Base-by-base conservation (phyloP, 2,113 vertebrate species). In the Melanostigma gelatinosum region DNA sequence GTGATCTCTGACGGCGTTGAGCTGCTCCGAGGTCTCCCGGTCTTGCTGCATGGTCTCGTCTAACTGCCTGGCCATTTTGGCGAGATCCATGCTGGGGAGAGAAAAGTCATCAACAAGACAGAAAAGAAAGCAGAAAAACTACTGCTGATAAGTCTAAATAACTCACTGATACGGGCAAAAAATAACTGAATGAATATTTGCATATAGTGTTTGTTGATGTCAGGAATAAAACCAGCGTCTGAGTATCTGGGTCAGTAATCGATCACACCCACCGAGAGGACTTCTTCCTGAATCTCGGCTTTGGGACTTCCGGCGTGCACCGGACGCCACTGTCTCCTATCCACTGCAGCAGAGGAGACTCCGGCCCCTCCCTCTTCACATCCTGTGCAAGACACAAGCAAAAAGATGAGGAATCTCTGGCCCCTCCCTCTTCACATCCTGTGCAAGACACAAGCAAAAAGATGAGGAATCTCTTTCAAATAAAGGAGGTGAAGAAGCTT, bases 11-110 rank as follows among this genome's bases (percentile, higher is more conserved):
- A 22, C 0, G 4, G 55, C 44, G 82, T 82, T 85, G 16, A 73
- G 85, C 12, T 85, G 87, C 50, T 94, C 88, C 64, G 93, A 90
- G 0, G 90, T 94, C 79, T 94, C 93, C 78, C 93, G 88, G 91
- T 96, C 96, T 20, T 96, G 89, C 64, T 96, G 95, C 91, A 98
- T 96, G 90, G 96, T 97, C 84, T 95, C 93, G 88, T 99, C 97
- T 94, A 99, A 97, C 85, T 97, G 95, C 55, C 94, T 93, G 85
- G 97, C 97, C 77, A 99, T 91, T 87, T 96, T 97, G 94, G 96
- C 94, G 63, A 99, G 96, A 34, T 98, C 96, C 81, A 97, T 96
- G 1, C 88, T 94, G 29, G 29, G 32, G 11, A 62, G 70, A 52
- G 34, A 18, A 78, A n/a, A 62, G 13, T n/a, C n/a, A 54, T 79